Base-by-base conservation (phyloP, 2,113 vertebrate species). In the Scalopus aquaticus region DNA sequence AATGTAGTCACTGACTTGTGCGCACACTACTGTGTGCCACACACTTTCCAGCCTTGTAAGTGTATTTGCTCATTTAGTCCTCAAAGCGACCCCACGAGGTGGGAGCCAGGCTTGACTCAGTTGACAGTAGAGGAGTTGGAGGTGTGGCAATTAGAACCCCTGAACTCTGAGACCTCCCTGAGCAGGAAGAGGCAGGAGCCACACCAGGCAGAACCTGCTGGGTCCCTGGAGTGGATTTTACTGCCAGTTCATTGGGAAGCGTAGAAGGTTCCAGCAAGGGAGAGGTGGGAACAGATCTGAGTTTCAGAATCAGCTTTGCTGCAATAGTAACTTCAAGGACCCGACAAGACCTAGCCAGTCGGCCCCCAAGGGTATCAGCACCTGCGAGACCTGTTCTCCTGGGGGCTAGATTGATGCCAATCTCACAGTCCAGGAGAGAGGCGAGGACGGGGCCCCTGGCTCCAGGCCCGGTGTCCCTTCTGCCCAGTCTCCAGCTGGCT, bases 1-100 rank as follows among this genome's bases (percentile, higher is more conserved):
- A 5, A 65, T 39, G 20, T 3, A 3, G 35, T 11, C 12, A 37
- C 58, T 88, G 87, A 51, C 35, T 30, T 72, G 64, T 60, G 9
- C n/a, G 51, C 74, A 60, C 10, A 17, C 24, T 30, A 70, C 80
- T 9, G 3, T 28, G 17, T 56, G 91, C 77, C 90, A 54, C 42
- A 64, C 30, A 7, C 0, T 0, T 37, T 5, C 42, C 19, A 46
- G 17, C 0, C 10, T 32, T 77, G 26, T 67, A 4, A 5, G 1
- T 12, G 46, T 15, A 32, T 51, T 78, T 65, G 58, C 49, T 83
- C 39, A 26, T 26, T 4, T n/a, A 22, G 39, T 58, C 65, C 67
- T 86, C 56, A 8, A 35, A 35, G 7, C 22, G 12, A 7, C 3
- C 2, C 30, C 54, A 6, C 7, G 0, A 17, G 49, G 9, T 11